These are phyloP conservation scores for Pseudomyrmex pallidus DNA, from an alignment of 1,140 invertebrate genomes.

Conservation along the genomic window DNA sequence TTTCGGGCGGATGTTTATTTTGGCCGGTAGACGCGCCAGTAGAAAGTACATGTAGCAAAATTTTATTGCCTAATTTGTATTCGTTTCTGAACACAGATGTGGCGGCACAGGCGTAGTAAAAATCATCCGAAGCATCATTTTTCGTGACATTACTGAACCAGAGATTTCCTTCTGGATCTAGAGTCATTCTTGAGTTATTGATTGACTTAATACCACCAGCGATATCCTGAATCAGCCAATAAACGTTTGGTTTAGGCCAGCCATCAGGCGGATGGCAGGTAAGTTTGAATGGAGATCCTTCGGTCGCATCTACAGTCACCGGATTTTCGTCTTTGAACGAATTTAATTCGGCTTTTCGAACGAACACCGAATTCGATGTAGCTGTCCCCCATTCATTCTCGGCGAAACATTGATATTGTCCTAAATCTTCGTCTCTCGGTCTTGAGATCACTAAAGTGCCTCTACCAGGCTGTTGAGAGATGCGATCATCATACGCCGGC, in stretches of 20 bases:
- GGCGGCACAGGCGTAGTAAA: constrained; percentile 95
- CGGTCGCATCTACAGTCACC: constrained; percentile 88
- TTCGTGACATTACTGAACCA: constrained; percentile 97
- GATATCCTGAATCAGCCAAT: constrained; percentile 95
- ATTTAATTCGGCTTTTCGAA: constrained; percentile 97
- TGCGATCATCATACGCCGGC: constrained; percentile 96
- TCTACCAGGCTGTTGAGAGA: constrained; percentile 95
- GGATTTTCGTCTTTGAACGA: constrained; percentile 93
- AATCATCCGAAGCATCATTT: constrained; percentile 92
- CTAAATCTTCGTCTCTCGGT: constrained; percentile 96
- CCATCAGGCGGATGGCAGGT: constrained; percentile 96
- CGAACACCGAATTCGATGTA: constrained; percentile 97
- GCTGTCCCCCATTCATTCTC: constrained; percentile 97
- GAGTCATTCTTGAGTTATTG: constrained; percentile 96
- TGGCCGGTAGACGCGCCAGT: constrained; percentile 90
- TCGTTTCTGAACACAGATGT: constrained; percentile 94
- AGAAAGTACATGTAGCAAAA: constrained; percentile 91
- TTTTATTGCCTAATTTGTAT: constrained; percentile 95
- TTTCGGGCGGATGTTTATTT: constrained; percentile 91
- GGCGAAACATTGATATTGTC: constrained; percentile 99
- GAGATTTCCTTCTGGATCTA: constrained; percentile 96
- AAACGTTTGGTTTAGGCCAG: constrained; percentile 96
- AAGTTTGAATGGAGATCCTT: constrained; percentile 95
- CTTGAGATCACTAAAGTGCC: constrained; percentile 96
- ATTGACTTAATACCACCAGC: constrained; percentile 93